phyloP scores from a whole-genome alignment of 2,888 invertebrate genomes.

The Liposcelis brunnea region DNA sequence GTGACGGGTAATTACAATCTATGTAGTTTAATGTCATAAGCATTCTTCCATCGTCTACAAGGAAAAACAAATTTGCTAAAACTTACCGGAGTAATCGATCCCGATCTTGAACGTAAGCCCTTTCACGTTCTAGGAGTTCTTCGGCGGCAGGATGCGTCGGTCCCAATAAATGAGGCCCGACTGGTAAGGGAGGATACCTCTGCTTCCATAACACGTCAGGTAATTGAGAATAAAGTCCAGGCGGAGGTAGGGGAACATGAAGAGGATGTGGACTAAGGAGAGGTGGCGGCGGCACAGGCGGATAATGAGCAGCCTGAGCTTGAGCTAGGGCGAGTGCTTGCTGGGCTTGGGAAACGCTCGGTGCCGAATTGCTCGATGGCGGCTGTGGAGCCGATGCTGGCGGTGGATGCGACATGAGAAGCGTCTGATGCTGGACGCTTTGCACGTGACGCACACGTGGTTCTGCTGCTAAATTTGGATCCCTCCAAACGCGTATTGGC shows the following conservation, averaged over 20 bases:
- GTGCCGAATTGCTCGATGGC: slow-evolving; percentile 16
- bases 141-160: slow-evolving; percentile 23
- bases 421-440: slow-evolving; percentile 40
- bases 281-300: slow-evolving; percentile 26
- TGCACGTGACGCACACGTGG: slow-evolving; percentile 39
- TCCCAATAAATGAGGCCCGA: slow-evolving; percentile 12
- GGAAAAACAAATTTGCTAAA: not conserved
- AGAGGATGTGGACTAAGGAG: slow-evolving; percentile 21
- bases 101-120: slow-evolving; percentile 39
- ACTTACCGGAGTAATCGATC: slow-evolving; percentile 48
- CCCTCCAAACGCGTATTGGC: slow-evolving; percentile 26
- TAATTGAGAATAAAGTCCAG: slow-evolving; percentile 18
- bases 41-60: too few relatives aligned
- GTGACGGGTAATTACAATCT: too few relatives aligned
- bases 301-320: slow-evolving; percentile 18
- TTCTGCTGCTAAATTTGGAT: slow-evolving; percentile 29
- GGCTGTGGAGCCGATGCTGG: slow-evolving; percentile 21
- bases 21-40: too few relatives aligned
- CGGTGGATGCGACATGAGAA: slow-evolving; percentile 39
- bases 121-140: slow-evolving; percentile 32
- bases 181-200: slow-evolving; percentile 12
- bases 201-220: slow-evolving; percentile 28
- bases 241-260: slow-evolving; percentile 18
- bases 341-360: slow-evolving; percentile 11
- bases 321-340: slow-evolving; percentile 26